Percentiles rank a stretch among this genome's conserved stretches.
Evolutionary conservation across 1,140 invertebrate genomes (phyloP).

Genomic region (Aporrectodea caliginosa): DNA sequence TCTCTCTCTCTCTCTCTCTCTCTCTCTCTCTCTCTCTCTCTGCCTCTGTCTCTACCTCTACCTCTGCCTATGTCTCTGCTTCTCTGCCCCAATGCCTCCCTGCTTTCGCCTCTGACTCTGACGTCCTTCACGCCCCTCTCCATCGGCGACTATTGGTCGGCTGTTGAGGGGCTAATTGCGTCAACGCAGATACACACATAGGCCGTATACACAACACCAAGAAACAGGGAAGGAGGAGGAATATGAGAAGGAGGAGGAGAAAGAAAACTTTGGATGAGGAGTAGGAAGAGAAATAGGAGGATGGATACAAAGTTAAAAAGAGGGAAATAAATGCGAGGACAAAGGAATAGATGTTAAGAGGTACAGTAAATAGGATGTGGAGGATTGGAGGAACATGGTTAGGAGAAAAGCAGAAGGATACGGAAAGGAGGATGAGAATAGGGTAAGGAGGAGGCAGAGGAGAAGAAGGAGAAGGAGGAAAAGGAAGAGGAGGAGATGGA

Average conservation of each 20-base stretch:
- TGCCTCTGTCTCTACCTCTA: no score
- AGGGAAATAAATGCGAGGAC: not conserved
- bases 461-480: constrained; percentile 17
- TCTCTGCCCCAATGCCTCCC: no score
- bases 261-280: not conserved
- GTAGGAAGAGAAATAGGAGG: not conserved
- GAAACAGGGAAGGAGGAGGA: not conserved
- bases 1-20: constrained; percentile 37
- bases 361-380: no score
- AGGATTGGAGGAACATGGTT: no score
- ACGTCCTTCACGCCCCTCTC: no score
- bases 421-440: not conserved
- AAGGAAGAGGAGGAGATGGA: constrained; percentile 17
- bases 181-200: no score
- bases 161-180: no score
- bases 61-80: no score
- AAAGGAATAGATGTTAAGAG: not conserved
- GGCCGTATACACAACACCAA: not conserved
- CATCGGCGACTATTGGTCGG: no score
- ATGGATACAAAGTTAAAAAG: constrained; percentile 21
- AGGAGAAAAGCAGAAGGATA: no score
- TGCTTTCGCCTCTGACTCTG: no score
- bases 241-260: not conserved
- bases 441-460: constrained; percentile 25
- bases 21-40: no score